Base-by-base conservation (phyloP, 2,797 vertebrate species). In the Sus cebifrons region DNA sequence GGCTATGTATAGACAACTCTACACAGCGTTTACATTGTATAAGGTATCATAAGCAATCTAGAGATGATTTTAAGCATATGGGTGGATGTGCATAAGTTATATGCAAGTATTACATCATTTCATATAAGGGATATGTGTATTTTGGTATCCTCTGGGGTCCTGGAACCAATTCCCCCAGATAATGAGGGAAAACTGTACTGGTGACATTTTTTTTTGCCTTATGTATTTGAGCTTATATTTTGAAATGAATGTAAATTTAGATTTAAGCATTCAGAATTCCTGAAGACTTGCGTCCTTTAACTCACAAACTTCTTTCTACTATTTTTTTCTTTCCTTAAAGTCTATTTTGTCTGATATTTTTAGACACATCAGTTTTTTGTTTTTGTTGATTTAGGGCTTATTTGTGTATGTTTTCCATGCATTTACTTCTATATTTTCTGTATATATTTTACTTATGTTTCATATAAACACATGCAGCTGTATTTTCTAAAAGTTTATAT, bases 191-290 rank as follows among this genome's bases (percentile, higher is more conserved):
- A 12, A 1, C n/a, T 32, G 1, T 71, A 44, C 23, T 77, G 9
- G 65, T 86, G 62, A 64, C 15, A 29, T 16, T 54, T 91, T 7
- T 91, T 7, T 85, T 20, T 81, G 71, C 29, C 52, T 75, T 75
- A 49, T 2, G 4, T 70, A 40, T 75, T 88, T 87, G 32, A 49
- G 27, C 78, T 52, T 65, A 20, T 77, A 17, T 65, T 68, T 13
- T 88, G 40, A 95, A 83, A 60, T 84, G 20, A 58, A 82, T 78
- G 65, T 49, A 73, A 44, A 93, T 78, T 27, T 54, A 91, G 29
- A 49, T 49, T 49, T 15, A 56, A 87, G 17, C n/a, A 62, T 62
- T 73, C 29, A 21, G 27, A 73, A 60, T 87, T 73, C 3, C 3
- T 40, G 86, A n/a, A 70, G 32, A 62, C 2, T 79, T 87, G 27